These are phyloP conservation scores for Daktulosphaira vitifoliae DNA, from an alignment of 1,140 invertebrate species.

Conservation along the genomic window DNA sequence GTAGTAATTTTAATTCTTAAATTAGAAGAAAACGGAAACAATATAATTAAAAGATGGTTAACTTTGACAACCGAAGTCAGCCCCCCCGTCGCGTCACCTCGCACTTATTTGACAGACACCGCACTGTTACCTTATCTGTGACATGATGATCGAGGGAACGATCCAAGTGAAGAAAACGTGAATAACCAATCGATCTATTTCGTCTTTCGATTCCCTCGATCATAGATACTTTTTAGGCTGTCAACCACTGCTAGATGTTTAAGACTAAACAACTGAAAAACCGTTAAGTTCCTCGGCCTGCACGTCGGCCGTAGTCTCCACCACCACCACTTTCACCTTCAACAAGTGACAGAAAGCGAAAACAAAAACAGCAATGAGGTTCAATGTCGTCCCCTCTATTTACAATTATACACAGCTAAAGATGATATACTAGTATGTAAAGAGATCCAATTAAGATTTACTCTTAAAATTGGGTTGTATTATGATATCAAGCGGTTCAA, in stretches of 20 bases:
- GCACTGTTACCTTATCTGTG: background rate
- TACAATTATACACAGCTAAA: too few relatives aligned
- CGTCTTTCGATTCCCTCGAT: too few relatives aligned
- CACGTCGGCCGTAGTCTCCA: background rate
- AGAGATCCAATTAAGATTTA: too few relatives aligned
- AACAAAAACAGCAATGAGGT: background rate
- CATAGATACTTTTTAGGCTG: background rate
- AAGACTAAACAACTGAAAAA: conserved; percentile 20
- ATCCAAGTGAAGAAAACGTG: background rate
- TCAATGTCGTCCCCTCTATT: conserved; percentile 20
- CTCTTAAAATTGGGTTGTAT: too few relatives aligned
- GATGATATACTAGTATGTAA: too few relatives aligned
- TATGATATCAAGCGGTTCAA: too few relatives aligned
- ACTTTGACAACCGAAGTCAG: background rate
- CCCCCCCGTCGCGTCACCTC: background rate
- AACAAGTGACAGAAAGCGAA: conserved; percentile 12
- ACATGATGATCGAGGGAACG: background rate
- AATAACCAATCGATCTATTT: background rate
- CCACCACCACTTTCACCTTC: conserved; percentile 29
- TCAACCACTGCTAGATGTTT: conserved; percentile 15
- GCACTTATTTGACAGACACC: too few relatives aligned
- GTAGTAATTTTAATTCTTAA: too few relatives aligned
- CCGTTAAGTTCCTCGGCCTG: conserved; percentile 26
- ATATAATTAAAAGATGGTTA: too few relatives aligned
- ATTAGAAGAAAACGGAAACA: too few relatives aligned